Percentiles rank a stretch among this genome's conserved stretches.
phyloP scores from a whole-genome alignment of 2,113 vertebrate genomes.

The Corydoras sp. region DNA sequence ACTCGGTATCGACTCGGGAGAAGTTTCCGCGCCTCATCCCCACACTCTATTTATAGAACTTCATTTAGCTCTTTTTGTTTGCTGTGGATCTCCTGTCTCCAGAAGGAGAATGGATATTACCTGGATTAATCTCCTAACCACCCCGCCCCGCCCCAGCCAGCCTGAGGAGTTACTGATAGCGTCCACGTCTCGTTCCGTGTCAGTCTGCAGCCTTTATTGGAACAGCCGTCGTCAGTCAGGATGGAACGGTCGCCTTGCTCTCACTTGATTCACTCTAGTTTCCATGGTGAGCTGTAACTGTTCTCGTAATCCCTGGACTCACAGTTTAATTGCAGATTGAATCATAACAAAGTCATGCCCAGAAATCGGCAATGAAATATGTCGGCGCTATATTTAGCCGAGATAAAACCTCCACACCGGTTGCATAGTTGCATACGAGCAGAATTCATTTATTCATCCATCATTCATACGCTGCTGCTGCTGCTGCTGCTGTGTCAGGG shows the following conservation, averaged over 20 bases:
- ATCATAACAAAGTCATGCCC: conserved; percentile 42
- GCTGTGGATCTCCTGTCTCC: conserved; percentile 23
- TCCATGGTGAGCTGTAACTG: conserved; percentile 42
- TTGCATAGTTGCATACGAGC: neutral
- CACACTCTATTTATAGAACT: conserved; percentile 47
- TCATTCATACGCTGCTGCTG: no score
- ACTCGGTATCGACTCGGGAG: neutral
- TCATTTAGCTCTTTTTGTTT: conserved; percentile 44
- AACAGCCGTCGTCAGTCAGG: conserved; percentile 11
- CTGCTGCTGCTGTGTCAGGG: no score
- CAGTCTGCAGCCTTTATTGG: conserved; percentile 22
- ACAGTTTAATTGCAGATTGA: conserved; percentile 39
- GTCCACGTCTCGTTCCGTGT: conserved; percentile 17
- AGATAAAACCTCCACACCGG: conserved; percentile 10
- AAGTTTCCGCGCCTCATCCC: conserved; percentile 22
- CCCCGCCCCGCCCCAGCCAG: neutral
- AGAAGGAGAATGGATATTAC: conserved; percentile 34
- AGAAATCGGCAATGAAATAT: conserved; percentile 31
- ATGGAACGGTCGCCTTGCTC: conserved; percentile 9
- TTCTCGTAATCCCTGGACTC: conserved; percentile 38
- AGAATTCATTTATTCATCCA: no score
- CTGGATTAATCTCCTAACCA: conserved; percentile 22
- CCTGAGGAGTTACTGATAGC: conserved; percentile 28
- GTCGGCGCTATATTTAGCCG: conserved; percentile 32
- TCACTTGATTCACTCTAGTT: conserved; percentile 34